Conservation (phyloP, 35 echinoderm and acorn worm species). For the Anneissia japonica region DNA sequence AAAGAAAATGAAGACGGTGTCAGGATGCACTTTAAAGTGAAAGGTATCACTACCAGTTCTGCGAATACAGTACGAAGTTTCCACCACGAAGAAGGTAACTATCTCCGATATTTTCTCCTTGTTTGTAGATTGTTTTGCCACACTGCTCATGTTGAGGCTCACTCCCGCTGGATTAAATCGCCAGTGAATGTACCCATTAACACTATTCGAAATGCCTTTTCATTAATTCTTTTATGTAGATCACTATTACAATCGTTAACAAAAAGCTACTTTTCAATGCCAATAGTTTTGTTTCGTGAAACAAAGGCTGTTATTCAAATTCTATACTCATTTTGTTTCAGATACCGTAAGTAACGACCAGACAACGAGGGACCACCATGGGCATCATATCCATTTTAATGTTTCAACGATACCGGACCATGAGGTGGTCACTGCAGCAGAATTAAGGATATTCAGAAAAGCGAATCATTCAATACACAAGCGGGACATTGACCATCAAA, state of each 20-base stretch:
- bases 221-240: not conserved
- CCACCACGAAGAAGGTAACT: slow-evolving; percentile 12
- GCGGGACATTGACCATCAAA: not conserved
- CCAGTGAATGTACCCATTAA: not conserved
- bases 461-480: not conserved
- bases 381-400: slow-evolving; percentile 38
- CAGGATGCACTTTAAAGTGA: slow-evolving; percentile 60
- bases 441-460: slow-evolving; percentile 50
- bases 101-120: not conserved
- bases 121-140: not conserved
- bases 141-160: not conserved
- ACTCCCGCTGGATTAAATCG: not conserved
- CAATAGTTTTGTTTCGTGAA: not conserved
- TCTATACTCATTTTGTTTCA: not conserved
- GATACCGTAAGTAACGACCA: not conserved
- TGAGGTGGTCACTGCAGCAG: slow-evolving; percentile 71
- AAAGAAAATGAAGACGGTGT: slow-evolving; percentile 28
- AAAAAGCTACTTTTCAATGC: not conserved
- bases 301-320: not conserved
- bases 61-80: slow-evolving; percentile 83
- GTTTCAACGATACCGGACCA: slow-evolving; percentile 57
- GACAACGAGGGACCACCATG: not conserved
- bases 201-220: not conserved
- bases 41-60: slow-evolving; percentile 47
- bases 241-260: not conserved